Conservation (phyloP, 2,113 vertebrate species). For the Abramis brama region DNA sequence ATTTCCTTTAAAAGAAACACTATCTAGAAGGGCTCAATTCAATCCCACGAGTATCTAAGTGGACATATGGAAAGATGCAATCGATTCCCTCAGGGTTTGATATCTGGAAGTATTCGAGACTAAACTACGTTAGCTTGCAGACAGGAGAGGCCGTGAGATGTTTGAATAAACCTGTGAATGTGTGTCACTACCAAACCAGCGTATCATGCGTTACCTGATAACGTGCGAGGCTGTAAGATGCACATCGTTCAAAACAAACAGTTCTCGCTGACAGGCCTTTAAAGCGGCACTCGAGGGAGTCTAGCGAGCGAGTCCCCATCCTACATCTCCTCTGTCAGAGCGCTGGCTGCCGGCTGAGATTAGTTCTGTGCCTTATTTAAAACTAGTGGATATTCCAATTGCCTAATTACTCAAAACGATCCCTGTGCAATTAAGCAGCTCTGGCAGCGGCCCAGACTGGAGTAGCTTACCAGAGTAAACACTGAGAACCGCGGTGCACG, state of each 20-base stretch:
- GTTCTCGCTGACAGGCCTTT: conserved; percentile 35
- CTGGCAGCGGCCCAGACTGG: conserved; percentile 49
- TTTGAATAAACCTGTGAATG: conserved; percentile 14
- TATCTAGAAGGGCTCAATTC: background rate
- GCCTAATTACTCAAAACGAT: conserved; percentile 61
- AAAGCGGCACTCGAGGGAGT: conserved; percentile 20
- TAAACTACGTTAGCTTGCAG: background rate
- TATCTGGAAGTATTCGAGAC: background rate
- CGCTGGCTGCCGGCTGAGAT: conserved; percentile 53
- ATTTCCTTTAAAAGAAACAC: background rate
- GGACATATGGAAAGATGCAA: background rate
- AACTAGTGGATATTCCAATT: conserved; percentile 58
- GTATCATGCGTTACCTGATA: conserved; percentile 42
- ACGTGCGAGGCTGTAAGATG: conserved; percentile 16
- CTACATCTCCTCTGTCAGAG: conserved; percentile 51
- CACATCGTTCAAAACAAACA: conserved; percentile 46
- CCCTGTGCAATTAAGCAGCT: conserved; percentile 54
- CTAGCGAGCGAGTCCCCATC: background rate
- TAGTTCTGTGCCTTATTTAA: conserved; percentile 57
- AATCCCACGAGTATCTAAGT: background rate
- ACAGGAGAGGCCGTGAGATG: background rate
- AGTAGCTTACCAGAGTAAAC: conserved; percentile 22
- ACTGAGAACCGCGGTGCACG: background rate
- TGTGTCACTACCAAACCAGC: conserved; percentile 25
- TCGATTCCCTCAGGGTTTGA: background rate